Evolutionary conservation across 2,113 vertebrate genomes (phyloP), one percentile per base, ranked within the genome.

Genomic region (Callithrix jacchus): DNA sequence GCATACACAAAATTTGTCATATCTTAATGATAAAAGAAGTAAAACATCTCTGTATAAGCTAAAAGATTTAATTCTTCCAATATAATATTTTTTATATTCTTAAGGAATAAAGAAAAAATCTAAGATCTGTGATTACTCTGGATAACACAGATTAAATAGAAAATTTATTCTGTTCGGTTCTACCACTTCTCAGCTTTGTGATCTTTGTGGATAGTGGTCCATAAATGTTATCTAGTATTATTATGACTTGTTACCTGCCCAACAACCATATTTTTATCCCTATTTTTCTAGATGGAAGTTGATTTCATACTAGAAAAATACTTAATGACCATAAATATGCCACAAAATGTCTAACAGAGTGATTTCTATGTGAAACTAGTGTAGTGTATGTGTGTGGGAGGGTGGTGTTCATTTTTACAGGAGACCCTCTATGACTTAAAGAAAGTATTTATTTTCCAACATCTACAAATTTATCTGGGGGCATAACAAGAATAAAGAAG

Each of bases 211-310:
- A 70, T 35, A 93, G 37, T 74, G 25, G 58, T 80, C 37, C 76
- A n/a, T 45, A 87, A 81, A 79, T 66, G 76, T 1, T 42, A 81
- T 73, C 25, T 73, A 47, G 77, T 91, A 77, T 25, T 87, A 54
- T 82, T 52, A 77, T 77, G 42, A 73, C 77, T 97, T 90, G 23
- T 97, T 94, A 88, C 17, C 21, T 8, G 80, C n/a, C 47, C 37
- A 61, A 25, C 1, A 76, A 68, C 84, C 13, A 14, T 64, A 40
- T 82, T 84, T 97, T 93, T 71, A 23, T 85, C 27, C 11, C 30
- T 27, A 42, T 12, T 82, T 79, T 73, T 66, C 47, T 77, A 61
- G 25, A 40, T 56, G 80, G 12, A 86, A 87, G 6, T 66, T 74
- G 21, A 84, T 74, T n/a, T 84, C 40, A 81, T 76, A 27, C 30